phyloP scores from a whole-genome alignment of 2,113 vertebrate genomes.

The Rhea pennata region DNA sequence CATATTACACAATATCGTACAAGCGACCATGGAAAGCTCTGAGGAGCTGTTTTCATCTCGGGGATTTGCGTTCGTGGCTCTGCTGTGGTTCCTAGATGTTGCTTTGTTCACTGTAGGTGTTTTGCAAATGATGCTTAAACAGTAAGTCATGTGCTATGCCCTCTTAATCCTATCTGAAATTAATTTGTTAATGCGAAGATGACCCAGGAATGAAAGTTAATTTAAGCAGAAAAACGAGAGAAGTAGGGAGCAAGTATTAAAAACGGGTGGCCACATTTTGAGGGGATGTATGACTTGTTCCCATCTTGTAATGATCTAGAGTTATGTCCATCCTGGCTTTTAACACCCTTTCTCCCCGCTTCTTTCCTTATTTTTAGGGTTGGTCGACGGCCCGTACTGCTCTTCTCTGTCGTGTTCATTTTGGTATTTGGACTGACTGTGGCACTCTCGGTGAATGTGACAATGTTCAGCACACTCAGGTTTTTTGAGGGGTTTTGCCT shows the following conservation, averaged over 20 bases:
- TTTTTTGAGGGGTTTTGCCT: slow-evolving; percentile 99
- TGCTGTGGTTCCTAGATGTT: neutral
- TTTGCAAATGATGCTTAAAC: neutral
- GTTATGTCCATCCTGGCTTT: neutral
- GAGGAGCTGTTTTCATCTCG: neutral
- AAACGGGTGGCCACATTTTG: neutral
- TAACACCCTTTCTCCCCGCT: neutral
- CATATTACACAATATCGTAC: neutral
- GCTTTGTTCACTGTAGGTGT: neutral
- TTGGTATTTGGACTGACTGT: slow-evolving; percentile 93
- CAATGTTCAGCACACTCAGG: slow-evolving; percentile 98
- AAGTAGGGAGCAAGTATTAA: neutral
- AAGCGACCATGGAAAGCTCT: neutral
- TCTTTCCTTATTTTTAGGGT: slow-evolving; percentile 78
- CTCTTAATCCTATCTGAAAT: neutral
- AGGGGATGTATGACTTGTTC: neutral
- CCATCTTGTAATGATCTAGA: neutral
- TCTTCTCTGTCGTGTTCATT: slow-evolving; percentile 91
- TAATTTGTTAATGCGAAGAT: neutral
- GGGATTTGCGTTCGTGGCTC: neutral
- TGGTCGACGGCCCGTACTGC: slow-evolving; percentile 90
- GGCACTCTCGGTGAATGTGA: slow-evolving; percentile 93
- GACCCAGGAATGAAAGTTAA: neutral
- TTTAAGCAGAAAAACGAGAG: neutral
- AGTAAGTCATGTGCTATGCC: neutral